A percentile compares a stretch with the other conserved stretches of the same genome.
Conservation (phyloP, 2,888 invertebrate genomes). For the Isoperla grammatica region DNA sequence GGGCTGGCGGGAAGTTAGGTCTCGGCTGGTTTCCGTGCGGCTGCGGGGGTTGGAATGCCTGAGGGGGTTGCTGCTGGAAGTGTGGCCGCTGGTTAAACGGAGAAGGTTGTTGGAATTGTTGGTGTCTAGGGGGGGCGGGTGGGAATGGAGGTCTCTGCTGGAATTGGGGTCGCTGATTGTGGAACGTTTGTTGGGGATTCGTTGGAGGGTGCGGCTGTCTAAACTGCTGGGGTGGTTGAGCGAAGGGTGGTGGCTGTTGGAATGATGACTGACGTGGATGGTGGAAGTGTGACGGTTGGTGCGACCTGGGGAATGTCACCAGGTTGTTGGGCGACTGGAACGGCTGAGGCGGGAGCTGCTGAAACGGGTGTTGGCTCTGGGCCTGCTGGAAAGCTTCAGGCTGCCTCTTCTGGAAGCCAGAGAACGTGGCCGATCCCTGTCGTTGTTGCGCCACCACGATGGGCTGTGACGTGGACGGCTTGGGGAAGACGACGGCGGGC, state of each 20-base stretch:
- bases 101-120: constrained; percentile 34
- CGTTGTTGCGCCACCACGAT: constrained; percentile 19
- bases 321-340: constrained; percentile 43
- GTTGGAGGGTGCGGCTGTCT: constrained; percentile 40
- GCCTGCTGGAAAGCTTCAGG: constrained; percentile 25
- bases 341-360: constrained; percentile 52
- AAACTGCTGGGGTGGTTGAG: constrained; percentile 32
- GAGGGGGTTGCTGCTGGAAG: constrained; percentile 21
- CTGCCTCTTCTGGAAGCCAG: constrained; percentile 11
- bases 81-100: constrained; percentile 28
- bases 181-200: constrained; percentile 20
- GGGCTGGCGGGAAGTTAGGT: constrained; percentile 13
- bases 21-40: constrained; percentile 19
- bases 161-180: constrained; percentile 35
- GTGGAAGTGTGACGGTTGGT: constrained; percentile 42
- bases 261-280: constrained; percentile 49
- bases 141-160: constrained; percentile 41
- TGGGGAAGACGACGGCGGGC: constrained; percentile 53
- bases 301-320: constrained; percentile 8
- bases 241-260: constrained; percentile 50
- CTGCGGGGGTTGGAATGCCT: constrained; percentile 22
- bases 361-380: constrained; percentile 40
- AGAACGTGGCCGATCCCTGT: constrained; percentile 24
- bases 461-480: constrained; percentile 27
- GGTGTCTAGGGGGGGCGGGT: constrained; percentile 41